Base-by-base conservation (phyloP, 1,140 invertebrate genomes). In the Littorina saxatilis region DNA sequence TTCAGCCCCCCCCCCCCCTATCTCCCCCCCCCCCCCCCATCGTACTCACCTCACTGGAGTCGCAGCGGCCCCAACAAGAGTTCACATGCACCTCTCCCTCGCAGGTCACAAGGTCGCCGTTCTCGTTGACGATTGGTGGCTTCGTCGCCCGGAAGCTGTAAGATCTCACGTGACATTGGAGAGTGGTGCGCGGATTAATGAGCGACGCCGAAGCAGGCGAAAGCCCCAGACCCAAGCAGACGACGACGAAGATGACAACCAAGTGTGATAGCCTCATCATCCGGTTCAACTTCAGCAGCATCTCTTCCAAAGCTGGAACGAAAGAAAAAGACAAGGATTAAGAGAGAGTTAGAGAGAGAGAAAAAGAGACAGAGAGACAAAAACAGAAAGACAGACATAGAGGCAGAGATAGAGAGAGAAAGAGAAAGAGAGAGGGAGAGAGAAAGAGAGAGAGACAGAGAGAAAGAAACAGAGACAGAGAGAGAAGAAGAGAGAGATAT, bases 31-130 rank as follows among this genome's bases (percentile, higher is more conserved):
- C 5, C 43, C 43, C 43, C 5, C 43, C 43, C 43, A 23, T 63
- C 1, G 75, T n/a, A 29, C 84, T 91, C 91, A 94, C 95, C 94
- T 97, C 96, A 87, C 95, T 96, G 0, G 96, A 96, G 88, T 96
- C 95, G 84, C 96, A 97, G 43, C 96, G 94, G 77, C 96, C 96
- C 95, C 96, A 96, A 88, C 96, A 97, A 0, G 95, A 95, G 91
- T 94, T 94, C 2, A 96, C 95, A 40, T 94, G 95, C 7, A 89
- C 83, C 35, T 94, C 93, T 85, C 96, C 96, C 94, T 94, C 95
- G 87, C 96, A 96, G 32, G 93, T 92, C 61, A 94, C 93, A 0
- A 95, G 95, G 40, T 94, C 92, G 0, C 93, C 91, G 88, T 96
- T 95, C 11, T 74, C 20, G 23, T 63, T 79, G 35, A 81, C 27